Base-by-base conservation (phyloP, 2,113 vertebrate species). In the Cavia aperea region DNA sequence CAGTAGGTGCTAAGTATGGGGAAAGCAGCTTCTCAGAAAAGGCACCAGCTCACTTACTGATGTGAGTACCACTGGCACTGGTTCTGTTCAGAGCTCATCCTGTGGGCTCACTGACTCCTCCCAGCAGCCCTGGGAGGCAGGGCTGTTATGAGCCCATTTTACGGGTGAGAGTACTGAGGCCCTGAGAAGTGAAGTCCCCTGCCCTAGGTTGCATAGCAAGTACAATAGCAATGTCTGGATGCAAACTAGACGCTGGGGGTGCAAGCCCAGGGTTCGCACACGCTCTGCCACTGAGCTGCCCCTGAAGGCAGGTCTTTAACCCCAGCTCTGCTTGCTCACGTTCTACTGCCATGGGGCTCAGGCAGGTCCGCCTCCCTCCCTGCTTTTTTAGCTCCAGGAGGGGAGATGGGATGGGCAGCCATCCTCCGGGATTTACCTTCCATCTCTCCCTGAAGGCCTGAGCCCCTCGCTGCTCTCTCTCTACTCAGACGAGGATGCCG, bases 391-490 rank as follows among this genome's bases (percentile, higher is more conserved):
- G 75, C 26, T 24, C 26, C 36, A 7, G 56, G 88, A 75, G 36
- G 29, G n/a, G 62, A 56, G 39, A n/a, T 46, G 0, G 39, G 46
- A 18, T 39, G 29, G 66, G 81, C 18, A 70, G 10, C 73, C 4
- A 43, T 31, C 65, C 46, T 66, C 33, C 46, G 14, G 29, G n/a
- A 33, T 62, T 95, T 66, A 39, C 36, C 33, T 79, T 90, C 66
- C 66, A 0, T 81, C 72, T 68, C 46, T 39, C 51, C 54, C 77
- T 63, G 62, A 78, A 96, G 96, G 77, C 90, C 89, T 68, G 70
- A 89, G 60, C 70, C 86, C 90, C 94, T 94, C 94, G 5, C 92
- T 96, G 93, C 95, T 95, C 66, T 75, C 96, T 86, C 83, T 95
- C 56, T 97, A 92, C 26, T 85, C 91, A 1, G 92, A 94, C 0